Evolutionary conservation across 1,140 invertebrate genomes (phyloP).

Genomic region (Drosophila busckii): DNA sequence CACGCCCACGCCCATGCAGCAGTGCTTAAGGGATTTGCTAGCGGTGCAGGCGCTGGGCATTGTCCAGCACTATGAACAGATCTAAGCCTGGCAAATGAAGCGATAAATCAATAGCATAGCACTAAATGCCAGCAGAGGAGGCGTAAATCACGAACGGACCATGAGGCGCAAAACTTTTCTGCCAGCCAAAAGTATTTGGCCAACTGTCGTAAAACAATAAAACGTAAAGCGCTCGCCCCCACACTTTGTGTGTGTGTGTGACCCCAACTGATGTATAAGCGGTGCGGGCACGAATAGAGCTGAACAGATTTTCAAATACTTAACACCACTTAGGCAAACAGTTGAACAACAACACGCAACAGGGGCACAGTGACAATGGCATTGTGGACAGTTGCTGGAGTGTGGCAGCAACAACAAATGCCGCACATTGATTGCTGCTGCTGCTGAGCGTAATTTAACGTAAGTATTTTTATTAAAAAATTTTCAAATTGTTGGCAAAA

Average conservation of each 20-base stretch:
- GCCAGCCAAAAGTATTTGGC: slow-evolving; percentile 63
- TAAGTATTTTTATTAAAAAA: slow-evolving; percentile 77
- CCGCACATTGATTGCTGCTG: slow-evolving; percentile 45
- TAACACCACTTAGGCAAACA: slow-evolving; percentile 68
- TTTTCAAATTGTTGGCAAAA: slow-evolving; percentile 55
- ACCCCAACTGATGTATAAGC: neutral
- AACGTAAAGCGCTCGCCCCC: slow-evolving; percentile 50
- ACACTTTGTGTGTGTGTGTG: too few species aligned
- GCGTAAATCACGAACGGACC: slow-evolving; percentile 73
- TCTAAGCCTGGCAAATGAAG: slow-evolving; percentile 25
- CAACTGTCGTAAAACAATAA: slow-evolving; percentile 76
- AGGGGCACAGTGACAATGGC: slow-evolving; percentile 55
- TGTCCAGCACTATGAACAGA: slow-evolving; percentile 50
- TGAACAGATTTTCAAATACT: slow-evolving; percentile 71
- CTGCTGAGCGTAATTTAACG: slow-evolving; percentile 64
- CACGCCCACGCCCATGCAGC: slow-evolving; percentile 50
- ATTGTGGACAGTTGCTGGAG: neutral
- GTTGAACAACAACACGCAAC: too few species aligned
- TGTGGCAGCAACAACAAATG: slow-evolving; percentile 5
- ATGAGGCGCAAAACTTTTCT: slow-evolving; percentile 65
- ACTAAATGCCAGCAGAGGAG: slow-evolving; percentile 45
- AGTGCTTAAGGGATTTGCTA: slow-evolving; percentile 46
- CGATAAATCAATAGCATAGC: slow-evolving; percentile 65
- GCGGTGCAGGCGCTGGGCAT: slow-evolving; percentile 44
- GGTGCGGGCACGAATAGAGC: neutral